These are phyloP conservation scores for Penaeus vannamei DNA, from an alignment of 1,140 invertebrate genomes.

Conservation along the genomic window DNA sequence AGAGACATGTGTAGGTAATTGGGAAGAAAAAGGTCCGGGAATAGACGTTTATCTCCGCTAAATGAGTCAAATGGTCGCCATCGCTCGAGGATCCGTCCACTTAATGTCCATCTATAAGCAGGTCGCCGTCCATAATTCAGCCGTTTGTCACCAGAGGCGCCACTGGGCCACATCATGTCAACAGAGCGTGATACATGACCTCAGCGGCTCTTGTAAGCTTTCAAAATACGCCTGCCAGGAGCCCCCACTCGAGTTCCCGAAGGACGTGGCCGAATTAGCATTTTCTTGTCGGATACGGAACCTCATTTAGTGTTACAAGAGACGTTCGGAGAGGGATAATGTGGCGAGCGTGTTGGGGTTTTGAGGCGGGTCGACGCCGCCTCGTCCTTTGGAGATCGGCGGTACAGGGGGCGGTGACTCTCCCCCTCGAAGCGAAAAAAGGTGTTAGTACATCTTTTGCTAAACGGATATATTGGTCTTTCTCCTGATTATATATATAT, in stretches of 20 bases:
- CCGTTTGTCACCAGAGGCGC: slow-evolving; percentile 50
- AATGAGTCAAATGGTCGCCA: slow-evolving; percentile 41
- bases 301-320: slow-evolving; percentile 45
- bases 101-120: slow-evolving; percentile 46
- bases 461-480: neutral
- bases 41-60: slow-evolving; percentile 28
- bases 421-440: too few relatives aligned
- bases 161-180: slow-evolving; percentile 55
- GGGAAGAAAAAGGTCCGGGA: slow-evolving; percentile 2
- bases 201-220: slow-evolving; percentile 27
- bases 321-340: neutral
- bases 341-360: neutral
- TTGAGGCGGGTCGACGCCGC: too few relatives aligned
- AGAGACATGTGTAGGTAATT: too few relatives aligned
- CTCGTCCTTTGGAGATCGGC: neutral
- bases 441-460: too few relatives aligned
- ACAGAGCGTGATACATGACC: slow-evolving; percentile 52
- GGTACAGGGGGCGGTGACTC: too few relatives aligned
- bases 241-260: neutral
- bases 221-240: slow-evolving; percentile 27
- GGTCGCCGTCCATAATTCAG: slow-evolving; percentile 45
- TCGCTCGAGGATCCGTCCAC: slow-evolving; percentile 26
- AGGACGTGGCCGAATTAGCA: slow-evolving; percentile 28
- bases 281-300: slow-evolving; percentile 40
- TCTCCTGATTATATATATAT: neutral